Evolutionary conservation across 2,888 invertebrate species (phyloP), one percentile per base, ranked within the genome.

Genomic region (Psylliodes chrysocephalus): DNA sequence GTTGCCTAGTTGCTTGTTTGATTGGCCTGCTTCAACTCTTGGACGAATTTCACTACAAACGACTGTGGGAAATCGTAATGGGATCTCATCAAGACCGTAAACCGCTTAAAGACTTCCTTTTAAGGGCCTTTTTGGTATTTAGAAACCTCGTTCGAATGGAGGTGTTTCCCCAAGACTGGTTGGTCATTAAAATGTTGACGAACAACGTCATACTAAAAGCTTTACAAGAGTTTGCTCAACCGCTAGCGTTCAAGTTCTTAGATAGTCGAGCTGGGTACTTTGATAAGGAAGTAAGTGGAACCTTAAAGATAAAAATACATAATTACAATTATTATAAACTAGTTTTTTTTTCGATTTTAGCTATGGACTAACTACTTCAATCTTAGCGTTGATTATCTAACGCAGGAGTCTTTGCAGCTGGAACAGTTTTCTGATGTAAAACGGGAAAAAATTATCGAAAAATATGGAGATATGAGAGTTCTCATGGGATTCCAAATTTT

Each of bases 401-500:
- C 92, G 0, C 94, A 94, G 75, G 89, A 91, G 0, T 89, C 91
- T 33, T 82, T 94, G 19, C 94, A 94, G 81, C 82, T 94, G 60
- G 93, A 94, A 77, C 89, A 88, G 69, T 93, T 93, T 79, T 90
- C 92, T n/a, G 90, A 91, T 68, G 90, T 90, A 1, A 94, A 94
- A 76, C 83, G 90, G 0, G 88, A 91, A 64, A 91, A 91, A 80
- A 89, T 93, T 61, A 85, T 91, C 12, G 90, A 91, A 74, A 91
- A 90, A 60, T 92, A 94, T 77, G 91, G 91, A 1, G 94, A 96
- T 77, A 94, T 96, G 96, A 87, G 97, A 57, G 94, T 96, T 1
- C 85, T 92, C 12, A 96, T 97, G 89, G 96, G 95, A 22, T 90
- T 94, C 78, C 94, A 96, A 78, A 93, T 97, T 71, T 85, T 96